These are phyloP conservation scores for Cyprinodon variegatus DNA, from an alignment of 2,113 vertebrate species.

Conservation along the genomic window DNA sequence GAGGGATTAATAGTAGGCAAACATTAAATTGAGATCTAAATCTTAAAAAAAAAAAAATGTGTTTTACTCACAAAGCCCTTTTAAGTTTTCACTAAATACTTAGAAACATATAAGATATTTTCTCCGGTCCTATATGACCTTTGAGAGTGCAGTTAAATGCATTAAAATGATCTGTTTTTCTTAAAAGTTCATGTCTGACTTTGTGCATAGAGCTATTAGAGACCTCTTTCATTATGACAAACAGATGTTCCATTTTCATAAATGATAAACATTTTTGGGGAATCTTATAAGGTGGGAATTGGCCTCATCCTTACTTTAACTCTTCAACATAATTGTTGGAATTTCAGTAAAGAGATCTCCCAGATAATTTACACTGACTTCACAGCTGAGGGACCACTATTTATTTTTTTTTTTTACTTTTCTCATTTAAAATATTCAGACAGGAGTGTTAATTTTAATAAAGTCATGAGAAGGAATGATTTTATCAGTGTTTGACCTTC, in stretches of 20 bases:
- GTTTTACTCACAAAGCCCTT: neutral
- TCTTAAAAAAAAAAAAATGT: neutral
- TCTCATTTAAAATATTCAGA: neutral
- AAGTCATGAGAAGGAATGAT: neutral
- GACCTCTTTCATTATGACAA: conserved; percentile 38
- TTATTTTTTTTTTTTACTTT: neutral
- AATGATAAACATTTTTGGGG: conserved; percentile 29
- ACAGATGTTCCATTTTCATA: conserved; percentile 41
- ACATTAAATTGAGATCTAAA: neutral
- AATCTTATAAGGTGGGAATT: conserved; percentile 33
- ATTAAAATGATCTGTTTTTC: conserved; percentile 17
- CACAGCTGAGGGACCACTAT: neutral
- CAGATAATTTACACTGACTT: conserved; percentile 25
- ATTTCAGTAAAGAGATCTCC: conserved; percentile 26
- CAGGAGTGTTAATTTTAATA: neutral
- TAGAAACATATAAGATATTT: conserved; percentile 1
- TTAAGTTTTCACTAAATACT: neutral
- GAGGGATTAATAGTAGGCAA: no score
- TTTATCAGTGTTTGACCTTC: neutral
- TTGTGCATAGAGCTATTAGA: conserved; percentile 15
- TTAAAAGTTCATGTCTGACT: conserved; percentile 4
- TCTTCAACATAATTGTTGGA: conserved; percentile 20
- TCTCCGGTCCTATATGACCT: neutral
- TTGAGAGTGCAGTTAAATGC: neutral
- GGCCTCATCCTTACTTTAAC: conserved; percentile 7